A percentile compares a stretch with the other conserved stretches of the same genome.
Conservation (phyloP, 1,140 invertebrate genomes). For the Rhopalosiphum padi region DNA sequence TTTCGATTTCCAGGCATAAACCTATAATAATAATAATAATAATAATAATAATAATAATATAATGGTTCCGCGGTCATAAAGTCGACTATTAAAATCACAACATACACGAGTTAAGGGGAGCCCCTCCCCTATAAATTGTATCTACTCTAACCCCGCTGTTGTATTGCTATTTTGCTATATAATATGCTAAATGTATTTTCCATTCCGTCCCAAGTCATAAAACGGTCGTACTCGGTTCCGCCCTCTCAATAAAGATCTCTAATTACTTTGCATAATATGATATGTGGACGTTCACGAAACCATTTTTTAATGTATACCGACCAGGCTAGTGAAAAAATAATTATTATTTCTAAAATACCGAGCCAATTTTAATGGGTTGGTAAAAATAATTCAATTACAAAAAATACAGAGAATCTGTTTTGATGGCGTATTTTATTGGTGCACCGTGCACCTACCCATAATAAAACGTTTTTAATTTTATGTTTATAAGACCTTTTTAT, state of each 20-base stretch:
- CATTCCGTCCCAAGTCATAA: background rate
- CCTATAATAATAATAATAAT: background rate
- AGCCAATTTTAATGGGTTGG: background rate
- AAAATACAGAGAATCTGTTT: background rate
- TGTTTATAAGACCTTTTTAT: background rate
- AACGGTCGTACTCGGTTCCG: slow-evolving; percentile 1
- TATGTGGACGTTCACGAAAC: background rate
- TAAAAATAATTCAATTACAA: background rate
- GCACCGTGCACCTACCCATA: background rate
- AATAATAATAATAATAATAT: slow-evolving; percentile 12
- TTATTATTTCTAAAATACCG: background rate
- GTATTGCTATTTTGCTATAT: background rate
- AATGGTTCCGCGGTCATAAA: slow-evolving; percentile 5
- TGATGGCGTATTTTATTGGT: background rate
- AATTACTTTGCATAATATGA: slow-evolving; percentile 15
- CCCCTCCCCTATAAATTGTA: background rate
- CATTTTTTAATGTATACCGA: background rate
- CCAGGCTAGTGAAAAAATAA: background rate
- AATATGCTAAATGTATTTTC: background rate
- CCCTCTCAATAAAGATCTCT: slow-evolving; percentile 1
- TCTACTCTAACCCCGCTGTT: background rate
- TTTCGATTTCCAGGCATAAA: slow-evolving; percentile 3
- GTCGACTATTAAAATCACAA: slow-evolving; percentile 29
- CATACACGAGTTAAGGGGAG: background rate
- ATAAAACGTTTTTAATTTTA: background rate